Conservation (phyloP, 2,797 vertebrate species). For the Molossus alvarezi region DNA sequence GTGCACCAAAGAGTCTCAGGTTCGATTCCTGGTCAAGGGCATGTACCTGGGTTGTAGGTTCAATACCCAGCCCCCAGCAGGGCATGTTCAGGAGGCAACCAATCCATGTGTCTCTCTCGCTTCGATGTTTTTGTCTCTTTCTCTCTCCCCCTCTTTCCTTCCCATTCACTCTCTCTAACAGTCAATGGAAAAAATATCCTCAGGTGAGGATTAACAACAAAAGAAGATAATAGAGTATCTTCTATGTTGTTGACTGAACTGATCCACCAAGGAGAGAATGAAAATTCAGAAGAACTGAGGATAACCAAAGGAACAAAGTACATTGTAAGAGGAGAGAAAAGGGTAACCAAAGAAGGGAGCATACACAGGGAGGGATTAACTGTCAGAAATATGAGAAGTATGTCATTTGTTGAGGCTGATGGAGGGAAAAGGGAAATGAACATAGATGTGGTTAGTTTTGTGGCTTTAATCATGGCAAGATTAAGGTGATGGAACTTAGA, state of each 20-base stretch:
- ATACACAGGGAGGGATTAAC: neutral
- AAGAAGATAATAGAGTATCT: neutral
- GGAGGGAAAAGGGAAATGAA: neutral
- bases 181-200: no score
- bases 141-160: no score
- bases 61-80: no score
- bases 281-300: neutral
- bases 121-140: no score
- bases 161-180: no score
- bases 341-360: neutral
- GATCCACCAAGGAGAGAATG: neutral
- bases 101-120: no score
- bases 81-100: no score
- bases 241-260: neutral
- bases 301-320: neutral
- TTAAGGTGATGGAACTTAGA: neutral
- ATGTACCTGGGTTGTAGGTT: no score
- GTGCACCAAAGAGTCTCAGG: no score
- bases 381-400: neutral
- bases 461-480: neutral
- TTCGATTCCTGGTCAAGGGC: no score
- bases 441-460: neutral
- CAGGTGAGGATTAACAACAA: no score
- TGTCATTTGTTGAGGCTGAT: neutral
- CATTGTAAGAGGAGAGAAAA: neutral